phyloP scores from a whole-genome alignment of 1,140 invertebrate genomes.

The Patella vulgata region DNA sequence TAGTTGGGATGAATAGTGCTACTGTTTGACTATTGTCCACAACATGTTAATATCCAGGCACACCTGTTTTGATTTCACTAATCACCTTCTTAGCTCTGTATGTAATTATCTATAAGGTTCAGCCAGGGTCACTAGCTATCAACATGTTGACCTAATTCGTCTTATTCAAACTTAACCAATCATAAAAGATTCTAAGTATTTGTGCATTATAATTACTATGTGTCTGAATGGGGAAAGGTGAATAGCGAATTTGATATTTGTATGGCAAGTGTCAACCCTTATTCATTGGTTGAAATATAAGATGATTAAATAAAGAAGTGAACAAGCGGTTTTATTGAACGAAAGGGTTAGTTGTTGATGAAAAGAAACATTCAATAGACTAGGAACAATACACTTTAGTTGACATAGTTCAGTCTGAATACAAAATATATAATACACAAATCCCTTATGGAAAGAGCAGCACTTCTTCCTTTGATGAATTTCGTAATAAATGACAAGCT shows the following conservation, averaged over 20 bases:
- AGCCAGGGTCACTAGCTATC: constrained; percentile 7
- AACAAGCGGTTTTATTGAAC: too few species aligned
- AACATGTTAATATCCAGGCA: neutral
- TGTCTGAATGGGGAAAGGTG: constrained; percentile 6
- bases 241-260: constrained; percentile 12
- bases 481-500: too few species aligned
- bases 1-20: too few species aligned
- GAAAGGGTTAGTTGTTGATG: too few species aligned
- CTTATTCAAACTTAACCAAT: neutral
- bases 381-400: too few species aligned
- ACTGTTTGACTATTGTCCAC: constrained; percentile 3
- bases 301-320: constrained; percentile 22
- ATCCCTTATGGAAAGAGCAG: too few species aligned
- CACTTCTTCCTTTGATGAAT: too few species aligned
- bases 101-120: constrained; percentile 16
- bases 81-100: constrained; percentile 17
- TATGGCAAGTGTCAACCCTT: constrained; percentile 1
- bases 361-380: too few species aligned
- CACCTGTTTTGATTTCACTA: constrained; percentile 15
- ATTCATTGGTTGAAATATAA: constrained; percentile 17
- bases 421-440: too few species aligned
- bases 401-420: too few species aligned
- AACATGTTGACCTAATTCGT: neutral
- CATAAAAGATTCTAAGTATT: neutral
- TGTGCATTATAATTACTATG: constrained; percentile 7